Percentiles rank a stretch among this genome's conserved stretches.
phyloP scores from a whole-genome alignment of 1,140 invertebrate species.

The Micrasema longulum region DNA sequence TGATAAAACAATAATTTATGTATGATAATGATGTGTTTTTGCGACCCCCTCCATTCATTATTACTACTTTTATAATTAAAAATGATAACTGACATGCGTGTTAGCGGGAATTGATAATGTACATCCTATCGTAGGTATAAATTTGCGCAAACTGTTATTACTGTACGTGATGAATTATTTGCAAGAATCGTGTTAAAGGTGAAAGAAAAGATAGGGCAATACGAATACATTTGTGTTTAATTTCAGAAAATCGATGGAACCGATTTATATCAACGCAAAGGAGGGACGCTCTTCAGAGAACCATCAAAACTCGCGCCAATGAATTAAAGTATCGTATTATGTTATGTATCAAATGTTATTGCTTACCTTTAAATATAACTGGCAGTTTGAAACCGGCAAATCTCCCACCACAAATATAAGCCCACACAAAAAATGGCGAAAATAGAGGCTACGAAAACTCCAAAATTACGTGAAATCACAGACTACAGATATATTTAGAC shows the following conservation, averaged over 20 bases:
- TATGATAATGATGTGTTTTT: too few species aligned
- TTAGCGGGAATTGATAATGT: not conserved
- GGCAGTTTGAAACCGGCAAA: constrained; percentile 30
- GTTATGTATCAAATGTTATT: constrained; percentile 10
- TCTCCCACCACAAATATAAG: constrained; percentile 37
- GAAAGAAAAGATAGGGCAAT: not conserved
- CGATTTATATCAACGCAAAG: constrained; percentile 5
- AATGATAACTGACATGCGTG: constrained; percentile 8
- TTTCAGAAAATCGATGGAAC: constrained; percentile 21
- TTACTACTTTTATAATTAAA: not conserved
- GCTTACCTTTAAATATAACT: constrained; percentile 18
- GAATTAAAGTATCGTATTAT: not conserved
- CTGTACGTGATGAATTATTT: too few species aligned
- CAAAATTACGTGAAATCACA: constrained; percentile 21
- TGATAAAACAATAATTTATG: too few species aligned
- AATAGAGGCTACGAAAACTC: constrained; percentile 8
- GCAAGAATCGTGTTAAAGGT: not conserved
- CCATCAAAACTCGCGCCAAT: constrained; percentile 7
- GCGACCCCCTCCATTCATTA: not conserved
- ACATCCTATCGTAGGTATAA: not conserved
- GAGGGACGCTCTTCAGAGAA: constrained; percentile 6
- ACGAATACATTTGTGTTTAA: constrained; percentile 3
- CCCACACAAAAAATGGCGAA: constrained; percentile 42
- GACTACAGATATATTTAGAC: too few species aligned
- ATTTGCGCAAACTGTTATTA: not conserved